Percentiles rank a stretch among this genome's conserved stretches.
Conservation (phyloP, 2,797 vertebrate genomes). For the Halcyon badia region DNA sequence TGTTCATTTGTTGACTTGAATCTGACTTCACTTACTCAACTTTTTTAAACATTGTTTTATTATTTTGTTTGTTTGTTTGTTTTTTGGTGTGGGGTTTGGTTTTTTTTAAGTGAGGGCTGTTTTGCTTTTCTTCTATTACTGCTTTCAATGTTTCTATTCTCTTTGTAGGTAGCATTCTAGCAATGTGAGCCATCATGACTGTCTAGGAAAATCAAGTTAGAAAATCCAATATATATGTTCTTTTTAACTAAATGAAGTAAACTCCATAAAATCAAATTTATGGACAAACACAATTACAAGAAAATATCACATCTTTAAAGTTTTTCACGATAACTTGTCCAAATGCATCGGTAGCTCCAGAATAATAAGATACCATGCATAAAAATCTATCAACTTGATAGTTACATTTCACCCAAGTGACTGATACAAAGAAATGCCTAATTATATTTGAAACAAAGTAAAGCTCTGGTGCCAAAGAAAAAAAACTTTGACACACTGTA, state of each 20-base stretch:
- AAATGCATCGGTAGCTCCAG: neutral
- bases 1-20: conserved; percentile 29
- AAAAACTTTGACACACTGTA: neutral
- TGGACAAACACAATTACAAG: neutral
- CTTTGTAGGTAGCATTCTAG: neutral
- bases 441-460: neutral
- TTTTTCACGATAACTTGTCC: neutral
- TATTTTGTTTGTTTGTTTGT: too few species aligned
- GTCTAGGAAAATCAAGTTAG: neutral
- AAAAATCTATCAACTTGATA: neutral
- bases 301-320: neutral
- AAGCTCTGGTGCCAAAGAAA: neutral
- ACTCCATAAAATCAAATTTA: neutral
- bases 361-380: neutral
- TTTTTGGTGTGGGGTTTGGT: too few species aligned
- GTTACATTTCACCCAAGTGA: neutral
- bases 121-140: neutral
- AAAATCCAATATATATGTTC: neutral
- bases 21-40: neutral
- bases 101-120: neutral
- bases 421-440: neutral
- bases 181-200: neutral
- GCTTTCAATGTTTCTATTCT: neutral
- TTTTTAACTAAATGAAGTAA: neutral
- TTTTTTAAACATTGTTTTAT: neutral